phyloP scores from a whole-genome alignment of 1,140 invertebrate species.

The Drosophila sucinea region DNA sequence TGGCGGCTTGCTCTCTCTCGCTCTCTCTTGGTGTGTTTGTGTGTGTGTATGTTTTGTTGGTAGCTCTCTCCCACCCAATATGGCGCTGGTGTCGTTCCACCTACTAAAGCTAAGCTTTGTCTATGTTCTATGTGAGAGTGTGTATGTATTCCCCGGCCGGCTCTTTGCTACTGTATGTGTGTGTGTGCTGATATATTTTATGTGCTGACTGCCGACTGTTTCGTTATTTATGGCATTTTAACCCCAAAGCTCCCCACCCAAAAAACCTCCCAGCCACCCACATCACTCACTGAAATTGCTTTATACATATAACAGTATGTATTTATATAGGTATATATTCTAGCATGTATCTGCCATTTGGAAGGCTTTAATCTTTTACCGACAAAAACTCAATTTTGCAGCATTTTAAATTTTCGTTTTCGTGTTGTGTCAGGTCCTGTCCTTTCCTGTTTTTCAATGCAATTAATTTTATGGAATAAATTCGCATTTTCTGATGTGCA shows the following conservation, averaged over 20 bases:
- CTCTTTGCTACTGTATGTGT: constrained; percentile 21
- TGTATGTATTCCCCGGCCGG: constrained; percentile 59
- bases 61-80: constrained; percentile 26
- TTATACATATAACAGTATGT: constrained; percentile 36
- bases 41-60: constrained; percentile 2
- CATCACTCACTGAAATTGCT: constrained; percentile 66
- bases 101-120: constrained; percentile 57
- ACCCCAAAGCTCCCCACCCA: constrained; percentile 45
- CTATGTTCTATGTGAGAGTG: constrained; percentile 2
- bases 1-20: constrained; percentile 41
- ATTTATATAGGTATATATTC: constrained; percentile 4
- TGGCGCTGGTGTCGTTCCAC: constrained; percentile 23
- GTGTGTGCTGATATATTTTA: constrained; percentile 62
- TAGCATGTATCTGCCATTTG: not conserved
- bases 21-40: constrained; percentile 11
- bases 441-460: constrained; percentile 41
- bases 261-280: constrained; percentile 20
- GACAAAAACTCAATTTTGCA: constrained; percentile 59
- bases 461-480: constrained; percentile 56
- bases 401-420: constrained; percentile 58
- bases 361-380: constrained; percentile 70
- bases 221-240: constrained; percentile 79
- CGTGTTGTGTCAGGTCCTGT: constrained; percentile 27
- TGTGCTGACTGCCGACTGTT: constrained; percentile 68
- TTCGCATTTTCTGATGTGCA: constrained; percentile 16